Base-by-base conservation (phyloP, 2,888 invertebrate species). In the Conomelus anceps region DNA sequence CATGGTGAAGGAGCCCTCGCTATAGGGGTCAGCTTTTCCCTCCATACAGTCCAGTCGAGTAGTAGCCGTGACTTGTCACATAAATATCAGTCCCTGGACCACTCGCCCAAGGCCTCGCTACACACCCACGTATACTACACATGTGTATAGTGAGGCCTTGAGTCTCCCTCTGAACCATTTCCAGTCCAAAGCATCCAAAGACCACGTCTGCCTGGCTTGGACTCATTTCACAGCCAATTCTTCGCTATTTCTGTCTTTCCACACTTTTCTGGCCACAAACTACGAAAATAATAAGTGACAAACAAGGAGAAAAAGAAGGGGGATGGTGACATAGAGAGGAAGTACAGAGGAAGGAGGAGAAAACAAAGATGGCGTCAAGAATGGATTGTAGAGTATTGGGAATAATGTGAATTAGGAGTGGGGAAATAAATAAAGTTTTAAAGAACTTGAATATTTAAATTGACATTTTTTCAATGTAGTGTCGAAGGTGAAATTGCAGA, bases 191-290 rank as follows among this genome's bases (percentile, higher is more conserved):
- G 26, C 86, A 23, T 86, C 29, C 22, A 29, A 86, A 86, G 86
- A 86, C 86, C 86, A 11, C 13, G 24, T 24, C 22, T 17, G 26
- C n/a, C 29, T 11, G 17, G 26, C 17, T 24, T n/a, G 26, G 26
- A 86, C 86, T 86, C 86, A 86, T 86, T 86, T 86, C 86, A 24
- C 86, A 86, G 86, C 86, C 86, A 86, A 86, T 86, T 85, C 23
- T 22, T n/a, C 22, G 22, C 85, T 11, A 23, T 23, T 85, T 26
- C 86, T 26, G 26, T 86, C 26, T 22, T n/a, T n/a, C 3, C 34
- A 17, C 34, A 34, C 34, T 34, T 13, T 34, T 13, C 63, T n/a
- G 63, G 1, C 63, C 63, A 63, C 63, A 63, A 63, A 26, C 26
- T 26, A 26, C 26, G 26, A 26, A 26, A 11, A 26, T 7, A 63